Evolutionary conservation across 92 coral and sea anemone genomes (phyloP).

Genomic region (Anthopleura xanthogrammica): DNA sequence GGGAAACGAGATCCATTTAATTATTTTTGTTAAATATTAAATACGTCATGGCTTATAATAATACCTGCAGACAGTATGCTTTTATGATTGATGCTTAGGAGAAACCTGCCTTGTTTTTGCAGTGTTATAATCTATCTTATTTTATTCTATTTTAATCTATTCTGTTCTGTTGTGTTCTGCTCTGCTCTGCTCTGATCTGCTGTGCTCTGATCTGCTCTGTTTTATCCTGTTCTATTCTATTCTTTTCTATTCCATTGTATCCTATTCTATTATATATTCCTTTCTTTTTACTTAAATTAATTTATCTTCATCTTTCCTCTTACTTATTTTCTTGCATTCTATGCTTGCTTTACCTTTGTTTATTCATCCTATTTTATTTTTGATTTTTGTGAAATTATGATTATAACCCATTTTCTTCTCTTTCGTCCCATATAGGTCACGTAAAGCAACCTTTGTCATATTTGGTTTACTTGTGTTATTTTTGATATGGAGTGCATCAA

Average conservation of each 20-base stretch:
- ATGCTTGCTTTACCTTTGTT: neutral
- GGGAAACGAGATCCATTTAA: neutral
- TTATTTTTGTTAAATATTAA: too few species aligned
- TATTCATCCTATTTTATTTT: neutral
- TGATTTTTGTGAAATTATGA: neutral
- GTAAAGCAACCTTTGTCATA: slow-evolving; percentile 63
- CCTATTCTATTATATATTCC: neutral
- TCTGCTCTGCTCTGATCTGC: too few species aligned
- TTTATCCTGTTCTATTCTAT: neutral
- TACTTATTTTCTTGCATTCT: neutral
- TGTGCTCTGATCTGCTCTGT: too few species aligned
- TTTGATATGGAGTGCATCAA: slow-evolving; percentile 66
- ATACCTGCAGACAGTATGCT: too few species aligned
- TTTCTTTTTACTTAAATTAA: too few species aligned
- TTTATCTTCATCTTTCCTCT: neutral
- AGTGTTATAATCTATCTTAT: neutral
- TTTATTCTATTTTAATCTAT: too few species aligned
- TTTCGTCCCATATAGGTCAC: slow-evolving; percentile 52
- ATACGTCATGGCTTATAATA: too few species aligned
- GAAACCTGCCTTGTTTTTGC: neutral
- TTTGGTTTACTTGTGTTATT: slow-evolving; percentile 53
- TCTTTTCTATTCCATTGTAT: neutral
- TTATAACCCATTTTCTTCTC: neutral
- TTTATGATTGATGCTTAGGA: neutral
- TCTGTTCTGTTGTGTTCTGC: neutral